Conservation (phyloP, 2,797 vertebrate species). For the Alca torda region DNA sequence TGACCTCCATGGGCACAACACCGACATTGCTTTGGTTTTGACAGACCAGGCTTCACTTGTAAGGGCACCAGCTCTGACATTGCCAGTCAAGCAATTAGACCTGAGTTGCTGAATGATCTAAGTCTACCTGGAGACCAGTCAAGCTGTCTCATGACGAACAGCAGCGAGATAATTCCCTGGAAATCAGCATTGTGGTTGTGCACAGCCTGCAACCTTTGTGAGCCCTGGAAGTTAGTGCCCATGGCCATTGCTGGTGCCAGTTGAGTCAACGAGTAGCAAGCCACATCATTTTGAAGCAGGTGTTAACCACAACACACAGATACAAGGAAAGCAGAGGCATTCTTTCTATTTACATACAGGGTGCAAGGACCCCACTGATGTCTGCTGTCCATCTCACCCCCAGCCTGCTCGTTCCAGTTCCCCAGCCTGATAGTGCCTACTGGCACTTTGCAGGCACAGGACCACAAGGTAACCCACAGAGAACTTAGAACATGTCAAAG, state of each 20-base stretch:
- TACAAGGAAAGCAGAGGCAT: background rate
- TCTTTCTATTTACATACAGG: background rate
- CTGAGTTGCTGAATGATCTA: background rate
- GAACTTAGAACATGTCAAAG: background rate
- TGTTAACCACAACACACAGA: background rate
- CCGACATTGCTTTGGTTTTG: background rate
- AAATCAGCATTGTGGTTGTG: background rate
- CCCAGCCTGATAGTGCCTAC: background rate
- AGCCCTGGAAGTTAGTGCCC: background rate
- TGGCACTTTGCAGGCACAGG: background rate
- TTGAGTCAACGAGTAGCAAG: background rate
- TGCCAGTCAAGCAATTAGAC: background rate
- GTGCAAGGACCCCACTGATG: background rate
- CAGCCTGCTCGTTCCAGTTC: background rate
- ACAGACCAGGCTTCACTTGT: background rate
- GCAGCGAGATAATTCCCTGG: background rate
- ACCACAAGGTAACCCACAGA: background rate
- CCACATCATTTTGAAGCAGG: background rate
- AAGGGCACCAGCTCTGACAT: background rate
- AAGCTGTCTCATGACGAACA: background rate
- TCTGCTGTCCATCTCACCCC: background rate
- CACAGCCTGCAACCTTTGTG: background rate
- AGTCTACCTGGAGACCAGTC: background rate
- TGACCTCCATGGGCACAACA: background rate
- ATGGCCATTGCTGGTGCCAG: background rate